These are phyloP conservation scores for Labroides dimidiatus DNA, from an alignment of 2,797 vertebrate species.

Conservation along the genomic window DNA sequence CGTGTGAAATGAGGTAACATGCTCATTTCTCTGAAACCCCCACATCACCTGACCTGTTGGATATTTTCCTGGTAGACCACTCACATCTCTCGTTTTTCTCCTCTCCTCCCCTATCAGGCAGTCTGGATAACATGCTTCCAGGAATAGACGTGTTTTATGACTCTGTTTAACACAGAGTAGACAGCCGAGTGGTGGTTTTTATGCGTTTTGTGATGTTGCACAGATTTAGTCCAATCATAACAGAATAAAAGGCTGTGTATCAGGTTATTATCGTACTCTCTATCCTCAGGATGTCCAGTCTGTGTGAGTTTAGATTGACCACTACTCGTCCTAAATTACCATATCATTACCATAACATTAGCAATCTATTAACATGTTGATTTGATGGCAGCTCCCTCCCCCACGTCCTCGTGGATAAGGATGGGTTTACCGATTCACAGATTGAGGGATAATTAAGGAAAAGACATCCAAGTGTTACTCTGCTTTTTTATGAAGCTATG, in stretches of 20 bases:
- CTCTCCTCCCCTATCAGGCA: background rate
- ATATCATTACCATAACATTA: slow-evolving; percentile 63
- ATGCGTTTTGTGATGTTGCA: background rate
- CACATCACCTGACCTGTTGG: slow-evolving; percentile 1
- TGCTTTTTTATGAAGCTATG: background rate
- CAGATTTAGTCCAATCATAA: background rate
- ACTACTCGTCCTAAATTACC: slow-evolving; percentile 40
- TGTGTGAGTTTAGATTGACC: slow-evolving; percentile 38
- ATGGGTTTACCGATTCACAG: background rate
- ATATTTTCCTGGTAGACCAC: slow-evolving; percentile 18
- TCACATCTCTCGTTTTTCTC: background rate
- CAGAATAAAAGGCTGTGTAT: background rate
- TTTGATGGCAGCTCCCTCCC: slow-evolving; percentile 33
- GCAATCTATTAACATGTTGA: slow-evolving; percentile 48
- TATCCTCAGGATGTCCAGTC: slow-evolving; percentile 8
- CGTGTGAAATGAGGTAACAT: background rate
- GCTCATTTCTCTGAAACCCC: slow-evolving; percentile 38
- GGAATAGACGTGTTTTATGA: slow-evolving; percentile 7
- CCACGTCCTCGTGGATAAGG: background rate
- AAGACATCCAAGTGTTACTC: background rate
- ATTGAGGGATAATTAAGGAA: background rate
- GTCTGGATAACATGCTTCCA: background rate
- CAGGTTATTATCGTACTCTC: slow-evolving; percentile 5
- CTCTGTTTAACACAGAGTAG: slow-evolving; percentile 6
- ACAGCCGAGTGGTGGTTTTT: no score